Percentiles rank a stretch among this genome's conserved stretches.
Conservation (phyloP, 64 coral and sea anemone genomes). For the Platygyra sinensis region DNA sequence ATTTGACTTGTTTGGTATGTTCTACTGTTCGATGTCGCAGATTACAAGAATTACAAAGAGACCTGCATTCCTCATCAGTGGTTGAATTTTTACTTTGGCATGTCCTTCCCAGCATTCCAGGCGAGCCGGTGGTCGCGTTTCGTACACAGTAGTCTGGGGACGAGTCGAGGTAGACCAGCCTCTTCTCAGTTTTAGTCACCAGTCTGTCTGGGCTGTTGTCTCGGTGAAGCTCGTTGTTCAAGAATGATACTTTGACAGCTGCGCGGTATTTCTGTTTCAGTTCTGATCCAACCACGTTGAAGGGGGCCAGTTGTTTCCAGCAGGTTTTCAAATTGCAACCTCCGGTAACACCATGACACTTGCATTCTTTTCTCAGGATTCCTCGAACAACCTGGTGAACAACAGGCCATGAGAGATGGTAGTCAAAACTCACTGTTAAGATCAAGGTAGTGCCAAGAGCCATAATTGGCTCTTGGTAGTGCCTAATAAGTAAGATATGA, state of each 20-base stretch:
- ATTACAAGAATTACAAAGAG: conserved; percentile 14
- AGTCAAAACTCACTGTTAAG: too few relatives aligned
- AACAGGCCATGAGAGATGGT: too few relatives aligned
- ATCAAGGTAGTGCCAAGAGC: too few relatives aligned
- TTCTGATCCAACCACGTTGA: conserved; percentile 42
- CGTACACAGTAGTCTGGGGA: conserved; percentile 48
- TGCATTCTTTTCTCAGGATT: neutral
- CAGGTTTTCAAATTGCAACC: conserved; percentile 7
- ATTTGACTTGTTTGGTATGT: neutral
- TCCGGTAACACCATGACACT: too few relatives aligned
- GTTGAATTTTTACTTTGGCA: conserved; percentile 18
- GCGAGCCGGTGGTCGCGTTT: conserved; percentile 15
- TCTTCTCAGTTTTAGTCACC: conserved; percentile 11
- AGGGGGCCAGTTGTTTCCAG: conserved; percentile 42
- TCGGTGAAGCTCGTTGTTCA: conserved; percentile 33
- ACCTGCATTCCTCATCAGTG: neutral
- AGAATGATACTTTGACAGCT: conserved; percentile 36
- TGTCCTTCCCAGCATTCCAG: conserved; percentile 32
- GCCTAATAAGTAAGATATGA: too few relatives aligned
- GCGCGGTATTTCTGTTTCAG: conserved; percentile 62
- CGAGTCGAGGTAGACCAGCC: conserved; percentile 29
- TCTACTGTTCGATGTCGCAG: neutral
- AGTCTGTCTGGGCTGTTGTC: neutral
- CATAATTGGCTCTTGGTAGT: too few relatives aligned
- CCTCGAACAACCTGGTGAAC: neutral